Conservation (phyloP, 2,888 invertebrate genomes). For the Eupithecia insigniata region DNA sequence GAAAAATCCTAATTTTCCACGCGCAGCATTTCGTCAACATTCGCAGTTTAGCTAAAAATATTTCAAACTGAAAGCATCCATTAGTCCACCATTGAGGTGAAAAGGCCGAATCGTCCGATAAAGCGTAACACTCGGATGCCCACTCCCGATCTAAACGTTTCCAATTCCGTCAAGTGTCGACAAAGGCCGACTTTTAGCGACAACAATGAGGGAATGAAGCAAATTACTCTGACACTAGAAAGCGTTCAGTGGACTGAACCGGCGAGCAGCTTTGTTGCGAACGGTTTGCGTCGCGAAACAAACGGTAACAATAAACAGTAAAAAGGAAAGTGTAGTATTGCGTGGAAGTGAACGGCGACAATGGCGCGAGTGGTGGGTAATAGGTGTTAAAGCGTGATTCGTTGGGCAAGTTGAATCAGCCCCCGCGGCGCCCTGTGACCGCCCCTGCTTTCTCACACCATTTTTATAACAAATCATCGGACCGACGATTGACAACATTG, state of each 20-base stretch:
- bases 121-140: slow-evolving; percentile 78
- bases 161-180: slow-evolving; percentile 81
- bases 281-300: slow-evolving; percentile 82
- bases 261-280: slow-evolving; percentile 69
- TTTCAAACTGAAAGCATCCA: slow-evolving; percentile 48
- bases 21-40: slow-evolving; percentile 22
- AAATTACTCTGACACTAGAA: slow-evolving; percentile 82
- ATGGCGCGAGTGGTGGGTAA: slow-evolving; percentile 63
- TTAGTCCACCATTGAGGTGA: slow-evolving; percentile 50
- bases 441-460: slow-evolving; percentile 49
- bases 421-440: slow-evolving; percentile 40
- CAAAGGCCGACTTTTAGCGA: slow-evolving; percentile 81
- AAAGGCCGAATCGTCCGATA: slow-evolving; percentile 49
- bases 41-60: slow-evolving; percentile 39
- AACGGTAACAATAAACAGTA: slow-evolving; percentile 83
- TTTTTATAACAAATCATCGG: slow-evolving; percentile 80
- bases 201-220: slow-evolving; percentile 81
- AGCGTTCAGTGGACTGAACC: slow-evolving; percentile 77
- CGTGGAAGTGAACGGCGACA: slow-evolving; percentile 70
- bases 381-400: slow-evolving; percentile 81
- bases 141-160: slow-evolving; percentile 80
- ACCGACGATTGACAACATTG: slow-evolving; percentile 73
- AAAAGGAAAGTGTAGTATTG: slow-evolving; percentile 82
- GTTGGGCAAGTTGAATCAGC: slow-evolving; percentile 71
- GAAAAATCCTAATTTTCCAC: slow-evolving; percentile 19